These are phyloP conservation scores for Aphelocoma californica DNA, from an alignment of 2,797 vertebrate species.

Conservation along the genomic window DNA sequence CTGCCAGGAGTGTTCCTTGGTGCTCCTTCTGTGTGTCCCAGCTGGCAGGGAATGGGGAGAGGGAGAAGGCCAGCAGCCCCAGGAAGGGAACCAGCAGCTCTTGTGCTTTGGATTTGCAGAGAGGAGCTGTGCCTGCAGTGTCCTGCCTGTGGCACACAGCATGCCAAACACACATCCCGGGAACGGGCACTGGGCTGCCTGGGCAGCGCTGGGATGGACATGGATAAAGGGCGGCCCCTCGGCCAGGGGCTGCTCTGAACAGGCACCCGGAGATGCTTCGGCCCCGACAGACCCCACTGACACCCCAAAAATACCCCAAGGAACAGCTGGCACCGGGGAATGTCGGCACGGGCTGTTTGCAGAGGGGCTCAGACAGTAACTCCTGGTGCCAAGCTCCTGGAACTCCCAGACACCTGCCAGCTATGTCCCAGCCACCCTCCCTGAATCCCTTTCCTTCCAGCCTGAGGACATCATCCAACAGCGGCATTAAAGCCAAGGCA, in stretches of 20 bases:
- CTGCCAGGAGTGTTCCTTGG: constrained; percentile 63
- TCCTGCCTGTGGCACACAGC: background rate
- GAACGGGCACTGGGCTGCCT: background rate
- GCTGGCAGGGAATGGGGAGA: background rate
- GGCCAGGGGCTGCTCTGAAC: background rate
- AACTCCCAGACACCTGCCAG: background rate
- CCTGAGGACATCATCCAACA: background rate
- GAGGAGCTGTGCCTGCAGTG: background rate
- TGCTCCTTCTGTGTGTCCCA: constrained; percentile 47
- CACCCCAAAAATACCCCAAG: background rate
- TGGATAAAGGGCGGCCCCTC: background rate
- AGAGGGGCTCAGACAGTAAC: background rate
- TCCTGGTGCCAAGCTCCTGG: background rate
- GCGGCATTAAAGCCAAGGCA: background rate
- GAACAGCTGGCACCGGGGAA: background rate
- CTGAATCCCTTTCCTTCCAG: background rate
- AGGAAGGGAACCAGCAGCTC: constrained; percentile 97
- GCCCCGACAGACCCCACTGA: accelerated
- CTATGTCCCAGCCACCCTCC: background rate
- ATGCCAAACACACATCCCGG: background rate
- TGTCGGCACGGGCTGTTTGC: background rate
- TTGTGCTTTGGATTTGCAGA: constrained; percentile 42
- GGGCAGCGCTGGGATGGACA: background rate
- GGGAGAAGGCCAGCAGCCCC: constrained; percentile 52
- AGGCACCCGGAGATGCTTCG: background rate